Evolutionary conservation across 1,140 invertebrate species (phyloP), one percentile per base, ranked within the genome.

Genomic region (Chymomyza costata): DNA sequence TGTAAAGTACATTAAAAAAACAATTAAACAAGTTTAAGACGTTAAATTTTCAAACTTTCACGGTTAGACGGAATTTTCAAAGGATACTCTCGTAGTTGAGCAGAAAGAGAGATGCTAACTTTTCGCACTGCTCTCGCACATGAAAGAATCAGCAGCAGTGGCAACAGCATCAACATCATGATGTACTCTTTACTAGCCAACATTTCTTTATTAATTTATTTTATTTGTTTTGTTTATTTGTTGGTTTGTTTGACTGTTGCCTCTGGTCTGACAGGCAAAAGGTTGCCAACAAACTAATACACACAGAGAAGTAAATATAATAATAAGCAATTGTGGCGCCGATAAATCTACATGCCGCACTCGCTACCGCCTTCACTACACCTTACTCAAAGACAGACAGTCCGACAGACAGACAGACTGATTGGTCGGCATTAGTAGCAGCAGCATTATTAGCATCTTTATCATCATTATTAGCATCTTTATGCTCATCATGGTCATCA

Each of bases 221-320:
- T 58, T 63, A 39, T 61, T 65, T 69, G 65, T 76, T 65, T 74
- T 74, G 71, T 76, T 78, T 78, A 54, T 62, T 69, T 76, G 46
- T 64, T 64, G 48, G 58, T 30, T 35, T 13, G 31, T 40, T 51
- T 25, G 51, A 18, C 40, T 13, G 38, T 47, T n/a, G n/a, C 18
- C 13, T n/a, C n/a, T 11, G 38, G 39, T 28, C 3, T 8, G 21
- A 25, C 21, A 25, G 21, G 21, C 21, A 25, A 25, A 25, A 25
- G 21, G 21, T 8, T 25, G 21, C 21, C 21, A 25, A 25, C 21
- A 3, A 65, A 64, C 53, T 51, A 65, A 57, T 61, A n/a, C n/a
- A n/a, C 61, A 65, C 60, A 65, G 44, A 34, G 50, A 64, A n/a
- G n/a, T n/a, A n/a, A n/a, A n/a, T n/a, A 46, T 52, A 55, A 71